phyloP scores from a whole-genome alignment of 1,140 invertebrate species.

The Chymomyza costata region DNA sequence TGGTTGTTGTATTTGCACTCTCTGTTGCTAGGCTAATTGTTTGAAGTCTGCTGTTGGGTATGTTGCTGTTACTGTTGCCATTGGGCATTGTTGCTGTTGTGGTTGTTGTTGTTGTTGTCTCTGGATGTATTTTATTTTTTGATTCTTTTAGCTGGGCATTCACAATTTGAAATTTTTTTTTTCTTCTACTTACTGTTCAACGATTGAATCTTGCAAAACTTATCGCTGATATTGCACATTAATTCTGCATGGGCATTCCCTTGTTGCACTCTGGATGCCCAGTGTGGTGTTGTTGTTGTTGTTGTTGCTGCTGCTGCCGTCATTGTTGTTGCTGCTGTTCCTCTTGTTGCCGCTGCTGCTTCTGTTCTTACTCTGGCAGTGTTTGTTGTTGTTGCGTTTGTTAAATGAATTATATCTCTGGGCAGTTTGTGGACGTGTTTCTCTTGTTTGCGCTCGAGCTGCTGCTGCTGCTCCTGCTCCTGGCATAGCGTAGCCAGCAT shows the following conservation, averaged over 20 bases:
- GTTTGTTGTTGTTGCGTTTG: conserved; percentile 38
- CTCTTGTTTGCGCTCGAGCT: too few relatives aligned
- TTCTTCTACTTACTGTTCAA: conserved; percentile 56
- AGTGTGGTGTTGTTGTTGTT: conserved; percentile 20
- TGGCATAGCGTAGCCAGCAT: conserved; percentile 6
- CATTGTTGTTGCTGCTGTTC: conserved; percentile 24
- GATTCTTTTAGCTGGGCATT: too few relatives aligned
- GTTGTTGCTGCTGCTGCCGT: conserved; percentile 10
- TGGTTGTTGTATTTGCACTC: conserved; percentile 5
- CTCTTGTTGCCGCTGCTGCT: conserved; percentile 20
- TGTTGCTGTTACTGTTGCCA: conserved; percentile 34
- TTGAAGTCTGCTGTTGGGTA: conserved; percentile 11
- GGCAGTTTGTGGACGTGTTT: conserved; percentile 39
- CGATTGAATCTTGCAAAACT: conserved; percentile 22
- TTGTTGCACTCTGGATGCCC: too few relatives aligned
- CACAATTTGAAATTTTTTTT: too few relatives aligned
- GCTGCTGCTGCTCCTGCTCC: conserved; percentile 42
- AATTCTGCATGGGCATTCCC: too few relatives aligned
- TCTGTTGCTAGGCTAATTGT: too few relatives aligned
- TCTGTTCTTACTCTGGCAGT: conserved; percentile 18
- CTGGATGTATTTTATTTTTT: too few relatives aligned
- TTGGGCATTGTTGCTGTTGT: conserved; percentile 42
- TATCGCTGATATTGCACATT: conserved; percentile 3
- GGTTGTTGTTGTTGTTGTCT: conserved; percentile 22
- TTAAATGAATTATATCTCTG: conserved; percentile 55